phyloP scores from a whole-genome alignment of 2,888 invertebrate genomes.

The Agrilus cyanescens region DNA sequence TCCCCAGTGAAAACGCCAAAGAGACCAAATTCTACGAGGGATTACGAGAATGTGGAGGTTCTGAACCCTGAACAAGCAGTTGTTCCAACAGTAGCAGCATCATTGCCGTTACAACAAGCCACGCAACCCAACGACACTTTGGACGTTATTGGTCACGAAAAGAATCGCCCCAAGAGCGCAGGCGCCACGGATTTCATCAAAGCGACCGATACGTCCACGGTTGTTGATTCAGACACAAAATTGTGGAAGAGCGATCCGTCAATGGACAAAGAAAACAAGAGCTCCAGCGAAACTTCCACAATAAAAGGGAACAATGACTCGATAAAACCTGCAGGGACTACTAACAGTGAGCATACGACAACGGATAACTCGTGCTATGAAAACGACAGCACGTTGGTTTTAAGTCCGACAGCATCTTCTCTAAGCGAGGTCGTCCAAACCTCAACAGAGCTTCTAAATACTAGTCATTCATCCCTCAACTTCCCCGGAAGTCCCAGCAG shows the following conservation, averaged over 20 bases:
- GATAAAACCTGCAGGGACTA: not conserved
- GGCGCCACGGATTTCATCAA: conserved; percentile 25
- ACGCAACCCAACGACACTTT: conserved; percentile 35
- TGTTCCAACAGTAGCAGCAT: conserved; percentile 44
- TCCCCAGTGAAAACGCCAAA: conserved; percentile 43
- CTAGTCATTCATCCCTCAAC: conserved; percentile 33
- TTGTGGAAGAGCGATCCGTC: conserved; percentile 22
- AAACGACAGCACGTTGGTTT: not conserved
- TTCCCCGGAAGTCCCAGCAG: conserved; percentile 27
- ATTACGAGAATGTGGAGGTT: conserved; percentile 44
- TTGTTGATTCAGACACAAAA: not conserved
- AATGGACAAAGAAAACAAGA: conserved; percentile 19
- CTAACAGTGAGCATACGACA: not conserved
- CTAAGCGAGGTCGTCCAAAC: conserved; percentile 29
- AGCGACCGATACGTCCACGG: not conserved
- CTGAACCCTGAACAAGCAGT: conserved; percentile 43
- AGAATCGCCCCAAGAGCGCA: conserved; percentile 29
- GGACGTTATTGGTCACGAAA: no score
- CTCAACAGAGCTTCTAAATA: conserved; percentile 34
- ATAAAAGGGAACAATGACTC: conserved; percentile 8
- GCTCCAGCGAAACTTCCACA: conserved; percentile 8
- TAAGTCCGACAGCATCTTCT: conserved; percentile 25
- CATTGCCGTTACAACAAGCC: conserved; percentile 45
- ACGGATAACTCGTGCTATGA: no score
- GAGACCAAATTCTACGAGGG: conserved; percentile 15